Evolutionary conservation across 2,888 invertebrate species (phyloP).

Genomic region (Sarcophaga variegata): DNA sequence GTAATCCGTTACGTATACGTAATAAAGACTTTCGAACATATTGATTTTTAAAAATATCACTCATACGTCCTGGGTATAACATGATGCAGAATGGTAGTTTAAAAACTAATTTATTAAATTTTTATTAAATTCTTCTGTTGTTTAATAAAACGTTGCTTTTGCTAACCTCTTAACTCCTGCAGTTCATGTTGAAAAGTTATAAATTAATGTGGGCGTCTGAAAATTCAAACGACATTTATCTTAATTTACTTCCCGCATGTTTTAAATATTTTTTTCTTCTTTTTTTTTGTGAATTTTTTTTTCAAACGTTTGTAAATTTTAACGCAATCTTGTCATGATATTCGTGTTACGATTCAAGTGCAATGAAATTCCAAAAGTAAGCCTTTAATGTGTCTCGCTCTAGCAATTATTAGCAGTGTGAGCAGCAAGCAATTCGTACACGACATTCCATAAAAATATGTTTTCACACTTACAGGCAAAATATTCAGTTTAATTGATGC

Average conservation of each 20-base stretch:
- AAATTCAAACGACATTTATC: constrained; percentile 7
- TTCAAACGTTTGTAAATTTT: constrained; percentile 5
- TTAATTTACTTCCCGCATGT: neutral
- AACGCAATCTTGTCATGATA: constrained; percentile 18
- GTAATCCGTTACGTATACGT: too few species aligned
- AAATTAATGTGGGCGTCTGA: constrained; percentile 2
- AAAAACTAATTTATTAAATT: too few species aligned
- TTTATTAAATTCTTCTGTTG: too few species aligned
- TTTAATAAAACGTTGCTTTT: too few species aligned
- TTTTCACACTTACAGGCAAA: constrained; percentile 43
- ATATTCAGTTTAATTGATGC: neutral
- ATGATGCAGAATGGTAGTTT: too few species aligned
- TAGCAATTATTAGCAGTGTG: neutral
- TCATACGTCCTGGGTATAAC: too few species aligned
- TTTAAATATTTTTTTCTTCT: neutral
- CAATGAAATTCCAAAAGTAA: neutral
- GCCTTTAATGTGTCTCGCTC: neutral
- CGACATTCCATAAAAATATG: constrained; percentile 32
- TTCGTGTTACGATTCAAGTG: constrained; percentile 39
- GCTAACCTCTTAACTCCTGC: neutral
- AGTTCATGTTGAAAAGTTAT: constrained; percentile 19
- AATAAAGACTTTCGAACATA: too few species aligned
- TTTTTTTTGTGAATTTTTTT: neutral
- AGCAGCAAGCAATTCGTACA: neutral
- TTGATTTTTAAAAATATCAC: too few species aligned